A percentile compares a stretch with the other conserved stretches of the same genome.
phyloP scores from a whole-genome alignment of 30 jellyfish, hydroid and myxozoan genomes.

The Aurelia aurita region DNA sequence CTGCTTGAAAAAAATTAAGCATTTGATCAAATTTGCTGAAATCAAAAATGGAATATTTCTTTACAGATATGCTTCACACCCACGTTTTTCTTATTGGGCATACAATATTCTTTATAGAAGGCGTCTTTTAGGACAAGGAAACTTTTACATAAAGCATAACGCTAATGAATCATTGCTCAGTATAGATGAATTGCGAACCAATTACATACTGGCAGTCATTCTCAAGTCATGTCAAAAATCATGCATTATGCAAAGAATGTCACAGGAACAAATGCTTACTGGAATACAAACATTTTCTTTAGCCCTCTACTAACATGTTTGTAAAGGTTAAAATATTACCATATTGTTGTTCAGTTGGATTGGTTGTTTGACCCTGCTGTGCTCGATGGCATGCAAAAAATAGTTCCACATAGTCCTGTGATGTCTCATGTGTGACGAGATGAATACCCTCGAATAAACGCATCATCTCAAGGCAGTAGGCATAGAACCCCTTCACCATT shows the following conservation, averaged over 20 bases:
- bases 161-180: neutral
- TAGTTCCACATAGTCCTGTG: no score
- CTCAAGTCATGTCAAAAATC: neutral
- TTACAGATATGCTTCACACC: slow-evolving; percentile 35
- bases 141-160: slow-evolving; percentile 19
- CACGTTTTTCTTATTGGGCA: slow-evolving; percentile 39
- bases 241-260: slow-evolving; percentile 6
- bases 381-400: no score
- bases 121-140: slow-evolving; percentile 15
- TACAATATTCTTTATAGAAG: slow-evolving; percentile 22
- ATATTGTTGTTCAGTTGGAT: no score
- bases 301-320: no score
- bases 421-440: no score
- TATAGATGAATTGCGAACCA: neutral
- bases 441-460: no score
- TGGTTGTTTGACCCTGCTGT: no score
- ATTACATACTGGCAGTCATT: neutral
- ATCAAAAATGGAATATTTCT: neutral
- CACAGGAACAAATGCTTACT: slow-evolving; percentile 20
- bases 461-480: no score
- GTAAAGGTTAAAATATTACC: no score
- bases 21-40: slow-evolving; percentile 33
- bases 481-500: no score
- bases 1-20: slow-evolving; percentile 8
- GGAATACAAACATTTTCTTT: neutral